Evolutionary conservation across 2,888 invertebrate genomes (phyloP), one percentile per base, ranked within the genome.

Genomic region (Pyrrhosoma nymphula): DNA sequence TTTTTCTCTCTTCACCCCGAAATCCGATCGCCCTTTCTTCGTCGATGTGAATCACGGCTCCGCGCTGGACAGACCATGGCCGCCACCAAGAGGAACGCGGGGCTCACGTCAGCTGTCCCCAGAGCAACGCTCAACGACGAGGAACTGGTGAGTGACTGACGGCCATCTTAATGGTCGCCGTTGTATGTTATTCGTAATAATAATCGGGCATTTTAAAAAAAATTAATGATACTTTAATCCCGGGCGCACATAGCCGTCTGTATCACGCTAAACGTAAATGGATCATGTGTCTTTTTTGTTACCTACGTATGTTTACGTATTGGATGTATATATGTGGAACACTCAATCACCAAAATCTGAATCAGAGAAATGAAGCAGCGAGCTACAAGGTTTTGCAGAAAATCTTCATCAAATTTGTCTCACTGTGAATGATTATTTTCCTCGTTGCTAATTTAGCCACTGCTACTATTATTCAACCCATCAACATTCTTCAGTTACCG

Each of bases 111-210:
- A 95, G 99, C 99, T 63, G 99, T 99, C 56, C 99, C 99, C 95
- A 98, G 99, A 96, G 99, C 99, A 90, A 99, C 99, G 0, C 98
- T 99, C 95, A 99, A 99, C 97, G 99, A 99, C 97, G 99, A 99
- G 97, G 99, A 99, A 97, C 97, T 99, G 98, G 99, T 99, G 98
- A 98, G 98, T 97, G 90, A 23, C 35, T 60, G 95, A 56, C 88
- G 82, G 93, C 56, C 90, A 23, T 56, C 8, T 26, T 39, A 90
- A 23, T 47, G 23, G 47, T 30, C 20, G 88, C 47, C 47, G 39
- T 63, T n/a, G 75, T 95, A 56, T 47, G 88, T 95, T 90, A 93
- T 56, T 56, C 75, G 69, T 95, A 55, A 55, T 90, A 47, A 26
- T 16, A n/a, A 95, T 12, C 12, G 23, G 23, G 90, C 30, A 95